These are phyloP conservation scores for Pocillopora damicornis DNA, from an alignment of 64 coral and sea anemone genomes.

Conservation along the genomic window DNA sequence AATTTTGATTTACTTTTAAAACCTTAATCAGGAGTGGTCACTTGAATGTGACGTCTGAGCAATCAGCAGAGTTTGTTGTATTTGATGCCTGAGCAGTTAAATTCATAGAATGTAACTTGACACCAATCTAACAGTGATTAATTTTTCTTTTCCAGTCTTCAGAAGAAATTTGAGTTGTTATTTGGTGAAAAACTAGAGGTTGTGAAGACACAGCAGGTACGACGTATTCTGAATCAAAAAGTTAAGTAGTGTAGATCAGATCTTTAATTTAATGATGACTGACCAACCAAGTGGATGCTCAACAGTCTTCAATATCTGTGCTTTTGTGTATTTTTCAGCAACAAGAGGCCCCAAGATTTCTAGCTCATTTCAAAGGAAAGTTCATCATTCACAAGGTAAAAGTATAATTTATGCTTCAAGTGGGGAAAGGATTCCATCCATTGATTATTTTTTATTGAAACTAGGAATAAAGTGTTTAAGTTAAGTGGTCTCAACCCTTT, in stretches of 20 bases:
- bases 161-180: slow-evolving; percentile 95
- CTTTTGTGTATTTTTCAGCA: slow-evolving; percentile 54
- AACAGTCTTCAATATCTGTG: neutral
- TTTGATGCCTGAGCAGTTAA: too few species aligned
- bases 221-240: neutral
- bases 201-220: slow-evolving; percentile 87
- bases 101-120: too few species aligned
- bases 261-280: neutral
- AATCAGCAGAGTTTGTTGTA: too few species aligned
- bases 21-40: too few species aligned
- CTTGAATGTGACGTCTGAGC: too few species aligned
- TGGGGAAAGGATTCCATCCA: neutral
- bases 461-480: too few species aligned
- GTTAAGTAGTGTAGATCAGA: neutral
- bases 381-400: slow-evolving; percentile 97
- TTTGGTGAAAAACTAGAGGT: slow-evolving; percentile 99
- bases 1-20: too few species aligned
- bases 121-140: neutral
- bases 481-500: too few species aligned
- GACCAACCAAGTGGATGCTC: neutral
- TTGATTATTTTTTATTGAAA: too few species aligned
- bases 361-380: slow-evolving; percentile 98
- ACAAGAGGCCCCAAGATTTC: slow-evolving; percentile 95
- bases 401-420: too few species aligned
- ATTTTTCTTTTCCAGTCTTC: slow-evolving; percentile 57